Evolutionary conservation across 2,113 vertebrate species (phyloP).

Genomic region (Apteryx owenii): DNA sequence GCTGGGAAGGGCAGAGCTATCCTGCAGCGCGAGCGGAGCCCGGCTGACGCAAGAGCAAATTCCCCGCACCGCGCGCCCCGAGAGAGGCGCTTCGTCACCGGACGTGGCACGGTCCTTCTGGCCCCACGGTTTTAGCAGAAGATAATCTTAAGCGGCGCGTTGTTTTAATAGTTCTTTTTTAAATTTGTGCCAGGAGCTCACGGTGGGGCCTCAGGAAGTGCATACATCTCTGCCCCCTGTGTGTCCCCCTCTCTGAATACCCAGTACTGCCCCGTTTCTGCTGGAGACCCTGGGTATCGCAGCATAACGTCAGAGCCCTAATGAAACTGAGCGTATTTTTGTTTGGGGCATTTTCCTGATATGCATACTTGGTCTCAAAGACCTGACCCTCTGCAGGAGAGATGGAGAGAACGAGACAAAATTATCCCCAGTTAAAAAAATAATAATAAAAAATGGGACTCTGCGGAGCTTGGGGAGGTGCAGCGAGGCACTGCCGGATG

Average conservation of each 20-base stretch:
- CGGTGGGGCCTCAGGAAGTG: not conserved
- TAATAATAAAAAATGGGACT: not conserved
- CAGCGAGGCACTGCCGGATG: not conserved
- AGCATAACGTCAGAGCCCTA: not conserved
- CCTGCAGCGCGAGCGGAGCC: not conserved
- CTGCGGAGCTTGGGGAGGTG: not conserved
- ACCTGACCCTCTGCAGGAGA: not conserved
- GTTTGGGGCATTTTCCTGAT: not conserved
- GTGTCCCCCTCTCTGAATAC: rapidly evolving
- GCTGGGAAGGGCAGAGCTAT: not conserved
- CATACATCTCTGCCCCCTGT: not conserved
- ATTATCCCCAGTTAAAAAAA: not conserved
- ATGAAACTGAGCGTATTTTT: not conserved
- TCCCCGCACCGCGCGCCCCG: not conserved
- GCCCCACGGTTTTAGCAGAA: not conserved
- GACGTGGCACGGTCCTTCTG: rapidly evolving
- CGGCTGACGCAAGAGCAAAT: not conserved
- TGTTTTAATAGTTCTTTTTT: not conserved
- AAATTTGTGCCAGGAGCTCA: not conserved
- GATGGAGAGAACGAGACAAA: not conserved
- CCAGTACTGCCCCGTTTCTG: rapidly evolving
- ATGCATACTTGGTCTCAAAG: not conserved
- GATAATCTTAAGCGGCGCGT: not conserved
- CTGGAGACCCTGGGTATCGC: not conserved
- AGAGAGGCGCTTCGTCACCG: not conserved